These are phyloP conservation scores for Pantherophis guttatus DNA, from an alignment of 2,113 vertebrate species.

Conservation along the genomic window DNA sequence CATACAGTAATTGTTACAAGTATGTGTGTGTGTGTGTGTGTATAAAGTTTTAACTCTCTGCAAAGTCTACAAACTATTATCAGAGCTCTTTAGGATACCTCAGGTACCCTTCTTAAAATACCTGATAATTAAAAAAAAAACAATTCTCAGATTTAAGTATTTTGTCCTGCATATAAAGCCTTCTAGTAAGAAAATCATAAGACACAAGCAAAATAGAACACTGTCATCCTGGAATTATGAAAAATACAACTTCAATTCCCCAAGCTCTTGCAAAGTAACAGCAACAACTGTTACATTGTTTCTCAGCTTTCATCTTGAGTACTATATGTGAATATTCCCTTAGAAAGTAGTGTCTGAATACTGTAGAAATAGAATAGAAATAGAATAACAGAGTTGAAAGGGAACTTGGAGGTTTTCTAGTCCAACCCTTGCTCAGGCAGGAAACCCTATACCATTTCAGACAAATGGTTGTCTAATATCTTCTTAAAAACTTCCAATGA, in stretches of 20 bases:
- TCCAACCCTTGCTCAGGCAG: too few species aligned
- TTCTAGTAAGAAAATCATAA: constrained; percentile 14
- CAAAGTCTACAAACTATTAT: neutral
- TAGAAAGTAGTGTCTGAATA: constrained; percentile 33
- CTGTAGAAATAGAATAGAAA: too few species aligned
- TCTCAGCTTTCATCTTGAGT: constrained; percentile 6
- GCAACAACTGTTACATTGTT: constrained; percentile 34
- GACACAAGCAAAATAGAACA: neutral
- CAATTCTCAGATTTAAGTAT: neutral
- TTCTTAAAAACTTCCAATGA: too few species aligned
- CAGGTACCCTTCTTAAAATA: neutral
- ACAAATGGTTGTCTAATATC: too few species aligned
- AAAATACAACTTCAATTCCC: fast-evolving
- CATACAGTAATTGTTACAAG: neutral
- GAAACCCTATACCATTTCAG: too few species aligned
- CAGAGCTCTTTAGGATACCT: neutral
- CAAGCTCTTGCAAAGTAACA: constrained; percentile 32
- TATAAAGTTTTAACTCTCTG: too few species aligned
- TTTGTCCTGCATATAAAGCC: neutral
- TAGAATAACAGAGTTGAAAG: too few species aligned
- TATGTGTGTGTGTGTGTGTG: too few species aligned
- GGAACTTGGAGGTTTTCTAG: too few species aligned
- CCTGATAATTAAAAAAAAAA: neutral
- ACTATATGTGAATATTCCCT: neutral
- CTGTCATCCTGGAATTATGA: constrained; percentile 3